Conservation (phyloP, 2,888 invertebrate species). For the Eretmocerus hayati region DNA sequence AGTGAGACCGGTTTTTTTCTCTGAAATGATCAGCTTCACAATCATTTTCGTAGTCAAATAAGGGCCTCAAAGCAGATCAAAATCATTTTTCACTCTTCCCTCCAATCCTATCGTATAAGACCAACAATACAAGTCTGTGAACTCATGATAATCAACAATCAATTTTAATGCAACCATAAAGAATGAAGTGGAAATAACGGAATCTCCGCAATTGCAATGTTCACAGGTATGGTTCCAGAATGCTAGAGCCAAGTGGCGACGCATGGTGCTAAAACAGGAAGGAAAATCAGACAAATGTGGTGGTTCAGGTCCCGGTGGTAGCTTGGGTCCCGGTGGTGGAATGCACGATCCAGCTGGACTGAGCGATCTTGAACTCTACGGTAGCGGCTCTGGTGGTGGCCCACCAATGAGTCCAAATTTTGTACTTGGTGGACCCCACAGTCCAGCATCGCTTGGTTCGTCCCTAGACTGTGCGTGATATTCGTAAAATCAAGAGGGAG, state of each 20-base stretch:
- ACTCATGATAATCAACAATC: no score
- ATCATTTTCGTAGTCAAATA: no score
- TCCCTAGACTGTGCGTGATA: conserved; percentile 69
- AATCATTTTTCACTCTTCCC: conserved; percentile 7
- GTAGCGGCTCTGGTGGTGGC: conserved; percentile 59
- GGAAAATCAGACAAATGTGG: conserved; percentile 69
- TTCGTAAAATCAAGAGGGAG: no score
- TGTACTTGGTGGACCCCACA: conserved; percentile 61
- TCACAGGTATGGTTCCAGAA: conserved; percentile 94
- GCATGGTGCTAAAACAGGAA: conserved; percentile 78
- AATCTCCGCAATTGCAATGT: no score
- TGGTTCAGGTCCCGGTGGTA: conserved; percentile 35
- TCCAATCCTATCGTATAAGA: no score
- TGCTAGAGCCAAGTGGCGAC: conserved; percentile 87
- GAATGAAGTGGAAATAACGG: no score
- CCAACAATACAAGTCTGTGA: no score
- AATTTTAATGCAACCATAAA: no score
- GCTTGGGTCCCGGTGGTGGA: conserved; percentile 51
- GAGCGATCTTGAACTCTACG: conserved; percentile 45
- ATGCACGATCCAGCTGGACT: conserved; percentile 51
- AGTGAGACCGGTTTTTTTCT: no score
- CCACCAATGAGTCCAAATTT: conserved; percentile 66
- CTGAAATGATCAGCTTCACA: no score
- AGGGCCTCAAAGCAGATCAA: no score
- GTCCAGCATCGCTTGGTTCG: conserved; percentile 66